Evolutionary conservation across 2,888 invertebrate species (phyloP).

Genomic region (Pammene fasciana): DNA sequence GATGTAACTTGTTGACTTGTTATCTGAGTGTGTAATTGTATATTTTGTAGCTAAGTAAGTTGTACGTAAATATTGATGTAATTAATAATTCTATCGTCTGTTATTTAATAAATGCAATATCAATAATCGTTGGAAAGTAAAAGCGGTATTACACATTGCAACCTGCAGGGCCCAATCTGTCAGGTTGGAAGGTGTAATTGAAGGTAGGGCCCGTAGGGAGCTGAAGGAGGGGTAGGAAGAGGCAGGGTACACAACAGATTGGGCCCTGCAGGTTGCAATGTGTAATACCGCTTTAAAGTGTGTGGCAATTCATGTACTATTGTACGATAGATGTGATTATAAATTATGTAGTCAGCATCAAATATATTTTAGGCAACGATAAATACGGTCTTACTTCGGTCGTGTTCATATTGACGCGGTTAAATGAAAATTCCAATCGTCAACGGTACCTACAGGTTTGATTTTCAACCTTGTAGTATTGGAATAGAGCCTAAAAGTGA

Average conservation of each 20-base stretch:
- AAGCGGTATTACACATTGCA: too few relatives aligned
- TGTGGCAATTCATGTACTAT: background rate
- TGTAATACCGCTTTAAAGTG: background rate
- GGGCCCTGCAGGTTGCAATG: too few relatives aligned
- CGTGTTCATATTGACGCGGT: too few relatives aligned
- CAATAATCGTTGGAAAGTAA: background rate
- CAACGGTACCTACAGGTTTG: background rate
- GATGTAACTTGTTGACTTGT: conserved; percentile 57
- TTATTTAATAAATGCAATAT: conserved; percentile 51
- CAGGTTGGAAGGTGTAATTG: too few relatives aligned
- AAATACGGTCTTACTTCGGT: too few relatives aligned
- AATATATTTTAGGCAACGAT: background rate
- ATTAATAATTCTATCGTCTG: conserved; percentile 71
- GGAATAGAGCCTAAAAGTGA: background rate
- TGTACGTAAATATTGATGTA: conserved; percentile 61
- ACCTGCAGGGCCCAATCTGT: too few relatives aligned
- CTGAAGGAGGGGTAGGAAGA: too few relatives aligned
- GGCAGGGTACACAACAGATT: too few relatives aligned
- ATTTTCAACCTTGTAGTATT: background rate
- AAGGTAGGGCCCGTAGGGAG: too few relatives aligned
- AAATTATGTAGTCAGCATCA: background rate
- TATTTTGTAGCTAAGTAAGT: conserved; percentile 53
- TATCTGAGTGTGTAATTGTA: conserved; percentile 51
- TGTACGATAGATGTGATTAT: background rate
- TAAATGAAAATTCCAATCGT: background rate